Evolutionary conservation across 2,888 invertebrate genomes (phyloP).

Genomic region (Xiphydria camelus): DNA sequence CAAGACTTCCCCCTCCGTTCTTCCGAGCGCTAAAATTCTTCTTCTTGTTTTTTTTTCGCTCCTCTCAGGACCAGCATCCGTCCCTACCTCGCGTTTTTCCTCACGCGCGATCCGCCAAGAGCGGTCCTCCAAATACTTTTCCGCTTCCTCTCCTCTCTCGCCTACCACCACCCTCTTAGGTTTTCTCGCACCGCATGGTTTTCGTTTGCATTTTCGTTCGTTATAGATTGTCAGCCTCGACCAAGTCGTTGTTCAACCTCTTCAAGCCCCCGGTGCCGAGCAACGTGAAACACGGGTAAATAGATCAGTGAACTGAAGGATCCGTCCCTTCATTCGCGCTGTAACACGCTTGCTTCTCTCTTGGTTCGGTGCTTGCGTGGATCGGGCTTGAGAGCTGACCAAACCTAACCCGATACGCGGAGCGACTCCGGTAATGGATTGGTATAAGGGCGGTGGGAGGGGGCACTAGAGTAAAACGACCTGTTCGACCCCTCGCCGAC

Average conservation of each 20-base stretch:
- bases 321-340: no score
- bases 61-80: no score
- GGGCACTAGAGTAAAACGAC: no score
- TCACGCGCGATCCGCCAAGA: neutral
- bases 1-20: slow-evolving; percentile 5
- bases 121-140: neutral
- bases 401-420: no score
- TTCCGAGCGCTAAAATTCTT: slow-evolving; percentile 8
- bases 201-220: slow-evolving; percentile 50
- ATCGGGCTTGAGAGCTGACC: no score
- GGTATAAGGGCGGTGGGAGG: no score
- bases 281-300: slow-evolving; percentile 59
- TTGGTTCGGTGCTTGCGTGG: no score
- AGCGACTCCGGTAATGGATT: no score
- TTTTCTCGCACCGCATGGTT: slow-evolving; percentile 46
- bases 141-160: no score
- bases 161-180: neutral
- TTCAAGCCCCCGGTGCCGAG: slow-evolving; percentile 54
- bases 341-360: no score
- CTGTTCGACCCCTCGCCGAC: no score
- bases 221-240: slow-evolving; percentile 56
- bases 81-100: neutral
- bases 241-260: slow-evolving; percentile 60
- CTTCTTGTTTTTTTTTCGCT: slow-evolving; percentile 5
- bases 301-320: no score